phyloP scores from a whole-genome alignment of 2,888 invertebrate species.

The Aphidoletes aphidimyza region DNA sequence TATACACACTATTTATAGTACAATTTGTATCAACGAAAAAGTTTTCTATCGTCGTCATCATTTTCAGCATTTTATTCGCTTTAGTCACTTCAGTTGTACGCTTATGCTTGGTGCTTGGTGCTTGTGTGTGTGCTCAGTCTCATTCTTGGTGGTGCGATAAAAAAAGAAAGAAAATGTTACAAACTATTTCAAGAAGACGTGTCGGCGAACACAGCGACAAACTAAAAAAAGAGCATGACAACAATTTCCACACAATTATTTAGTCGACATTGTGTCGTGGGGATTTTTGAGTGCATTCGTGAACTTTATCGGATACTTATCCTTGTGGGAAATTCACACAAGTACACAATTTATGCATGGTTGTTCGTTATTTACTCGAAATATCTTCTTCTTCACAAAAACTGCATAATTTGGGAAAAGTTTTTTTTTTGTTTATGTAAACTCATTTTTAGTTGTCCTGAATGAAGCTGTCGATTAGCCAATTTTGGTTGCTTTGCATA shows the following conservation, averaged over 20 bases:
- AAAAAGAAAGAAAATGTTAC: not conserved
- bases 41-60: not conserved
- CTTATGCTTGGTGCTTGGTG: too few species aligned
- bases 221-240: too few species aligned
- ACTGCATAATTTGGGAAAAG: too few species aligned
- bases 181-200: not conserved
- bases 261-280: not conserved
- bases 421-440: too few species aligned
- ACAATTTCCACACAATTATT: conserved; percentile 38
- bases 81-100: not conserved
- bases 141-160: not conserved
- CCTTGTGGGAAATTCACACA: not conserved
- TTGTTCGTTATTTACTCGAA: too few species aligned
- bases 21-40: conserved; percentile 13
- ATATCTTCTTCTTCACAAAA: too few species aligned
- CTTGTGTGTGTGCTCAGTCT: not conserved
- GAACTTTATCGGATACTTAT: not conserved
- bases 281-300: conserved; percentile 13
- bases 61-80: not conserved
- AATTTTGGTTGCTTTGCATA: too few species aligned
- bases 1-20: not conserved
- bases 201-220: not conserved
- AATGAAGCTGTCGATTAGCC: too few species aligned
- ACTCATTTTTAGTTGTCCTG: too few species aligned
- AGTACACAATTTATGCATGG: too few species aligned